A percentile compares a stretch with the other conserved stretches of the same genome.
These are phyloP conservation scores for Arizona elegans DNA, from an alignment of 2,113 vertebrate genomes.

Conservation along the genomic window DNA sequence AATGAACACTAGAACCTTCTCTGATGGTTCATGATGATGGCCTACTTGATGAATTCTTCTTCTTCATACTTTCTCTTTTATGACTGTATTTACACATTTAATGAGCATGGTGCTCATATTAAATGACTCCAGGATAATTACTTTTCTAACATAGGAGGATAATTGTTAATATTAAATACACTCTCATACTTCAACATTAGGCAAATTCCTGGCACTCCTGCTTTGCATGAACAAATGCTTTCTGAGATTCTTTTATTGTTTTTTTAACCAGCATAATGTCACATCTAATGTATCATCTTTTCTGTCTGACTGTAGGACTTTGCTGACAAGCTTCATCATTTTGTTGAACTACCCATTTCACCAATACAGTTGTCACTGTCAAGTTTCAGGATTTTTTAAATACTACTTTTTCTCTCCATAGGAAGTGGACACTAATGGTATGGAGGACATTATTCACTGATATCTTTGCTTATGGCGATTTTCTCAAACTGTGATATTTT, in stretches of 20 bases:
- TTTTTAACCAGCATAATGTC: constrained; percentile 28
- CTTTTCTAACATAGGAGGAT: constrained; percentile 10
- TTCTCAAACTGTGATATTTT: constrained; percentile 14
- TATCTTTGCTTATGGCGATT: neutral
- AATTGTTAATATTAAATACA: constrained; percentile 16
- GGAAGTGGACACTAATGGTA: neutral
- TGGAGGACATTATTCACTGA: constrained; percentile 17
- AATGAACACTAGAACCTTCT: neutral
- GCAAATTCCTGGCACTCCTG: constrained; percentile 1
- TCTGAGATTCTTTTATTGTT: constrained; percentile 20
- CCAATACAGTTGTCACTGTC: constrained; percentile 9
- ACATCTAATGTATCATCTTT: constrained; percentile 15
- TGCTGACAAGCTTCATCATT: constrained; percentile 26
- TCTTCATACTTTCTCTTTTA: neutral
- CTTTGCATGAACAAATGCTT: constrained; percentile 22
- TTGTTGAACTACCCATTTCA: constrained; percentile 19
- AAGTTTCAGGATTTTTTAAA: neutral
- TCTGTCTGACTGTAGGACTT: constrained; percentile 7
- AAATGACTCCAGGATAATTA: constrained; percentile 25
- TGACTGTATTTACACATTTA: constrained; percentile 7
- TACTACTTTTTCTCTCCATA: neutral
- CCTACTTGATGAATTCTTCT: neutral
- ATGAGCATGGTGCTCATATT: constrained; percentile 12
- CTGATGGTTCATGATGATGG: neutral
- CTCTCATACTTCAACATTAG: constrained; percentile 17